Evolutionary conservation across 2,797 vertebrate species (phyloP), one percentile per base, ranked within the genome.

Genomic region (Xenopus petersii): DNA sequence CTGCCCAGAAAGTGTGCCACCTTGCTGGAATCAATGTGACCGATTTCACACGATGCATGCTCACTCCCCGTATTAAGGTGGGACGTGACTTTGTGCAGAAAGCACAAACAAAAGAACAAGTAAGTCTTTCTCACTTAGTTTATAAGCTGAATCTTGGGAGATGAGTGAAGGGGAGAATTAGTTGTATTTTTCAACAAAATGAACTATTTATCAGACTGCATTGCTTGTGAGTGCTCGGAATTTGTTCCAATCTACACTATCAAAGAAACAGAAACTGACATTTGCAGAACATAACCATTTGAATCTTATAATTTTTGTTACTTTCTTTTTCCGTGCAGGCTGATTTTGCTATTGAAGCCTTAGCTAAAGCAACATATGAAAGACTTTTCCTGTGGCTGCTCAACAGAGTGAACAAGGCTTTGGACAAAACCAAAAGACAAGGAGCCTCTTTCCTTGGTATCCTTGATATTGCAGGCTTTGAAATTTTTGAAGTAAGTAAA

Each of bases 51-150:
- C 91, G 97, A 59, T 90, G 94, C 73, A 98, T 99, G 72, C 93
- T 99, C 80, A 97, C 94, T 9, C 98, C 98, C 26, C 92, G 97
- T 48, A 99, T 99, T 88, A 99, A 99, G 91, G 97, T 99, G 0
- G 97, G 96, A 66, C 86, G 97, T 81, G 97, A 99, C 48, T 90
- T 98, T 69, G 96, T 99, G 15, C 97, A 99, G 89, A 99, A 99
- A 84, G 97, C 97, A 1, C 97, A 99, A 86, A 99, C 97, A 68
- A 99, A 99, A 85, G 97, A 99, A 77, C 97, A 99, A 94, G 97
- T 98, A 85, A 72, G 4, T 30, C 6, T 49, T 70, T 6, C 26
- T 2, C 9, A 26, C 51, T 49, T 12, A 9, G 49, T 56, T 11
- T 13, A 48, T 51, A 51, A 10, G 8, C 3, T 42, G 5, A 42